Evolutionary conservation across 2,888 invertebrate species (phyloP).

Genomic region (Drosophila pullipes): DNA sequence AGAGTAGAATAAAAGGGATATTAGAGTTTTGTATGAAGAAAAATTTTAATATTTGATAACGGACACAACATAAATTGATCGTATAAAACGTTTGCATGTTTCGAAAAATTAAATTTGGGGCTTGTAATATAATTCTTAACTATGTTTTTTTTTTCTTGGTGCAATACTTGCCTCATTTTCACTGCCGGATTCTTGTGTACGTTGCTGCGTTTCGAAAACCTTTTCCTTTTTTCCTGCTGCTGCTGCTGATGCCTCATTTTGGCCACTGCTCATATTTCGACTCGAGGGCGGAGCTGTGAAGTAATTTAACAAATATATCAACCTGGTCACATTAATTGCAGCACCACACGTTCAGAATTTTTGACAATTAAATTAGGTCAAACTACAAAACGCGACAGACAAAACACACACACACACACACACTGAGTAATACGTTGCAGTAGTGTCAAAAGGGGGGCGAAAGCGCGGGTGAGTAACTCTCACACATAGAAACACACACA

Average conservation of each 20-base stretch:
- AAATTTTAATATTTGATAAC: neutral
- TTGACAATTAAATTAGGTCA: slow-evolving; percentile 73
- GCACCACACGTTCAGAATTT: slow-evolving; percentile 51
- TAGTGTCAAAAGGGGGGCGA: slow-evolving; percentile 7
- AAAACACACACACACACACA: slow-evolving; percentile 24
- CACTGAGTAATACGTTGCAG: slow-evolving; percentile 17
- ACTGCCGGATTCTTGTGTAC: slow-evolving; percentile 79
- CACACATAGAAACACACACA: slow-evolving; percentile 10
- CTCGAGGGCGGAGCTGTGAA: slow-evolving; percentile 45
- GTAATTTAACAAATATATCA: slow-evolving; percentile 32
- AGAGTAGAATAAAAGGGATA: neutral
- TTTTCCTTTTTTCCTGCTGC: slow-evolving; percentile 74
- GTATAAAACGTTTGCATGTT: neutral
- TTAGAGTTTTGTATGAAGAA: neutral
- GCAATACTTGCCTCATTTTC: slow-evolving; percentile 82
- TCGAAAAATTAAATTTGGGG: neutral
- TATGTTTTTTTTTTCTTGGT: neutral
- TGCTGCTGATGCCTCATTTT: slow-evolving; percentile 81
- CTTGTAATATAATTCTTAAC: neutral
- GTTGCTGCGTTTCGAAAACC: slow-evolving; percentile 82
- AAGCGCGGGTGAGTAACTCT: slow-evolving; percentile 20
- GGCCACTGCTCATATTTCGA: slow-evolving; percentile 83
- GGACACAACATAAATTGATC: neutral
- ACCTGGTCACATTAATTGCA: slow-evolving; percentile 46
- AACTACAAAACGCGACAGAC: slow-evolving; percentile 57